Evolutionary conservation across 30 jellyfish, hydroid and myxozoan species (phyloP), one percentile per base, ranked within the genome.

Genomic region (Aurelia aurita): DNA sequence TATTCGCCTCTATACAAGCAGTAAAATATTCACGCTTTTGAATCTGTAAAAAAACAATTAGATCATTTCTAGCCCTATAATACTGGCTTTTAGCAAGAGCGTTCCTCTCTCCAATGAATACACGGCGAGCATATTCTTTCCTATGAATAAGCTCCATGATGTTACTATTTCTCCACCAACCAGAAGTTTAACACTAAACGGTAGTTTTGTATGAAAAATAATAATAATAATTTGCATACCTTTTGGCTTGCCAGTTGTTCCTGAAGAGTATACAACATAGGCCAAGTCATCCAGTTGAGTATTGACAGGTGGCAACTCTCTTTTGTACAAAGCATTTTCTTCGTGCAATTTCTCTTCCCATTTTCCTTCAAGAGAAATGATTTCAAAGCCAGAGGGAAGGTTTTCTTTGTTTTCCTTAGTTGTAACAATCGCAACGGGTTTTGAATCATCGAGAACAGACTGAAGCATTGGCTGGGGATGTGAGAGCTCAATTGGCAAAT

Each of bases 171-270:
- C 5, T 2, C 15, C 51, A 39, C 14, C 9, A 15, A 39, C 14
- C 9, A 15, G 51, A 39, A 39, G 51, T 15, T 39, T 39, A 15
- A 39, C 13, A 39, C 16, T 39, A 39, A 39, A 39, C 9, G 51
- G 51, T 39, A 14, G 13, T 39, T 39, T 39, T 39, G 0, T 0
- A 8, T 39, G 51, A 39, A 6, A 39, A 6, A 7, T 5, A 39
- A 39, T 39, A 39, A 34, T n/a, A n/a, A n/a, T n/a, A n/a, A n/a
- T n/a, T 1, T 39, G 51, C 51, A 67, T 7, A 91, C 98, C 98
- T 91, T 91, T 91, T 0, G 98, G 98, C 67, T 90, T 89, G n/a
- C 98, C 98, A 25, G 98, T 91, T 4, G 98, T 91, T 46, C 98
- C 98, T 12, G 98, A 91, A 35, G 96, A 84, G 82, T 91, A 91